Percentiles rank a stretch among this genome's conserved stretches.
phyloP scores from a whole-genome alignment of 2,113 vertebrate genomes.

The Python bivittatus region DNA sequence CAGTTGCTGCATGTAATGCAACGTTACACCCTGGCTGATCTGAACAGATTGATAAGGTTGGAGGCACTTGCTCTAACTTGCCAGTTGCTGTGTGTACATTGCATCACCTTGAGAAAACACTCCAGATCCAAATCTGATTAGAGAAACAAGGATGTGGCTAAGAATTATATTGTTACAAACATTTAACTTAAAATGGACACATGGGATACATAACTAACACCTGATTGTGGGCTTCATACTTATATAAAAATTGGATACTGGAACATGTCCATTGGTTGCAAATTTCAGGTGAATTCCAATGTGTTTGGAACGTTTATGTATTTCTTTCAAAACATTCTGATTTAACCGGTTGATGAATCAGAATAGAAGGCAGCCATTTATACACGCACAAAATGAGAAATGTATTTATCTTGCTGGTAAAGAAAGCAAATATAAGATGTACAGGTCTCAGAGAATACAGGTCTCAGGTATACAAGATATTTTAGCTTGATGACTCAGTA shows the following conservation, averaged over 20 bases:
- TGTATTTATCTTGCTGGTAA: background rate
- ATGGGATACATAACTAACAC: slow-evolving; percentile 39
- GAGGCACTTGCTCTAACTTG: slow-evolving; percentile 37
- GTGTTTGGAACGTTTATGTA: background rate
- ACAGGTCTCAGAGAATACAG: background rate
- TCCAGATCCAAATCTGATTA: slow-evolving; percentile 38
- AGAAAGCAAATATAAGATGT: background rate
- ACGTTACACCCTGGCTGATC: background rate
- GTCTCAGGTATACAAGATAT: background rate
- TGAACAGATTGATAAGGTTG: slow-evolving; percentile 42
- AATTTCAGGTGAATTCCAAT: background rate
- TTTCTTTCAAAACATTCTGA: background rate
- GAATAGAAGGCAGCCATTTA: background rate
- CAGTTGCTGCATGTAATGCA: slow-evolving; percentile 5
- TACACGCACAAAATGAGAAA: background rate
- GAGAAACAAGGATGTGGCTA: slow-evolving; percentile 26
- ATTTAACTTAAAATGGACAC: slow-evolving; percentile 39
- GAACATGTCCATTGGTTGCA: slow-evolving; percentile 13
- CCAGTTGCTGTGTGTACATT: slow-evolving; percentile 50
- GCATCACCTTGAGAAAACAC: slow-evolving; percentile 38
- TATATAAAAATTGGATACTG: slow-evolving; percentile 20
- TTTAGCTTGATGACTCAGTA: slow-evolving; percentile 1
- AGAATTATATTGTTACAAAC: slow-evolving; percentile 37
- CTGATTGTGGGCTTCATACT: slow-evolving; percentile 22
- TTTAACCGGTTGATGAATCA: background rate